Evolutionary conservation across 2,888 invertebrate species (phyloP), one percentile per base, ranked within the genome.

Genomic region (Stratiomys singularior): DNA sequence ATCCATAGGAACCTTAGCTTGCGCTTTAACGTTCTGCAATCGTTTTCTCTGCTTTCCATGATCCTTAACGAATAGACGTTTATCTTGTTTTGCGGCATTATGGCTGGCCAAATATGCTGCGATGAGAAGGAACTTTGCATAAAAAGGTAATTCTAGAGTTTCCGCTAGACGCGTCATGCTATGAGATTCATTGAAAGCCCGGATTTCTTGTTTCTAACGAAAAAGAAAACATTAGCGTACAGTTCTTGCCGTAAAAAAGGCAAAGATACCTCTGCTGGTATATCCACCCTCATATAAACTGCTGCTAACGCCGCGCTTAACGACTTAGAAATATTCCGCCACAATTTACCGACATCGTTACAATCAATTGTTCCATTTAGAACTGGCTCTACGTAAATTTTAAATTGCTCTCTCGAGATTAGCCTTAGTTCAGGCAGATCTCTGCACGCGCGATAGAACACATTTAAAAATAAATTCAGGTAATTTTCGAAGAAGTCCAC

Each of bases 21-120:
- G 92, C 0, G 90, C 89, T 82, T 89, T 89, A 0, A 92, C 89
- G 80, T 89, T 89, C 81, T 90, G 90, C 80, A 90, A 82, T 58
- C 90, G 89, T 82, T 93, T 94, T n/a, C 89, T 90, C 82, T 91
- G 92, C 83, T 93, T 94, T 0, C 91, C 92, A 81, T 92, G 92
- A 82, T 92, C 87, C 87, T 96, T 96, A 86, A 95, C 91, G 85
- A 96, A 97, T 63, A 97, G 88, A 66, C 94, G 88, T 83, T 94
- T 95, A 85, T 98, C 98, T 81, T 94, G 93, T 82, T 94, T 95
- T 0, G 94, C 91, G 0, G 97, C 95, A 86, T 97, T 97, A 85
- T 97, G 95, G 44, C 97, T 97, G 0, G 97, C 97, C 79, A 98
- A 88, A 85, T 95, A 98, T 0, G 96, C 94, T 7, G 97, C 96